Percentiles rank a stretch among this genome's conserved stretches.
Conservation (phyloP, 2,888 invertebrate species). For the Tethea ocularis region DNA sequence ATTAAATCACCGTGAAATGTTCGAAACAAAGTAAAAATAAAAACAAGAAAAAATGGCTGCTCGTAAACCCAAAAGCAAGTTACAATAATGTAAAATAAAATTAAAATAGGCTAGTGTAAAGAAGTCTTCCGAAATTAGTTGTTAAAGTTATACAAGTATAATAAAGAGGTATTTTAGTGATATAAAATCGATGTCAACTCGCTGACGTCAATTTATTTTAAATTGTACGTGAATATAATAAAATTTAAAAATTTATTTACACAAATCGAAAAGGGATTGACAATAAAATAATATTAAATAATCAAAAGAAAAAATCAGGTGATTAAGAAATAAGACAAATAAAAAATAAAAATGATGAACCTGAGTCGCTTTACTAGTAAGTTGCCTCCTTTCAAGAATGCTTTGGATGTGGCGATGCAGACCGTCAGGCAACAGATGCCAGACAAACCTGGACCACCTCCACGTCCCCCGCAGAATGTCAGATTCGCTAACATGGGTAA, state of each 20-base stretch:
- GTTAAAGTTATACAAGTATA: constrained; percentile 27
- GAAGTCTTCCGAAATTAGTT: constrained; percentile 73
- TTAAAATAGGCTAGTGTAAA: constrained; percentile 61
- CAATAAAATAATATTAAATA: constrained; percentile 15
- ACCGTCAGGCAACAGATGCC: constrained; percentile 91
- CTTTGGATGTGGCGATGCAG: constrained; percentile 92
- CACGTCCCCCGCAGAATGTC: constrained; percentile 79
- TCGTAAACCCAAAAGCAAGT: constrained; percentile 38
- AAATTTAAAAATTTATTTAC: constrained; percentile 20
- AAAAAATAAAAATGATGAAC: constrained; percentile 58
- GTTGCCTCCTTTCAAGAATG: constrained; percentile 89
- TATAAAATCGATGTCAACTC: constrained; percentile 43
- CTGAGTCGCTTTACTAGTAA: constrained; percentile 80
- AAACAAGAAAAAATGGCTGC: constrained; percentile 59
- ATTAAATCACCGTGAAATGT: constrained; percentile 20
- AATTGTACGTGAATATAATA: constrained; percentile 31
- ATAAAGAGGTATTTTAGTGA: constrained; percentile 14
- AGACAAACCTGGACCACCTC: constrained; percentile 82
- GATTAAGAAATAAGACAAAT: constrained; percentile 11
- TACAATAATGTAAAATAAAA: constrained; percentile 56
- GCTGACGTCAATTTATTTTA: constrained; percentile 35
- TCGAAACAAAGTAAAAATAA: constrained; percentile 32
- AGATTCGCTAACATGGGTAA: constrained; percentile 81
- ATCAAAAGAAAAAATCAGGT: constrained; percentile 14
- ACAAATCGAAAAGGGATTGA: constrained; percentile 19